Evolutionary conservation across 2,888 invertebrate species (phyloP), one percentile per base, ranked within the genome.

Genomic region (Argyra leucocephala): DNA sequence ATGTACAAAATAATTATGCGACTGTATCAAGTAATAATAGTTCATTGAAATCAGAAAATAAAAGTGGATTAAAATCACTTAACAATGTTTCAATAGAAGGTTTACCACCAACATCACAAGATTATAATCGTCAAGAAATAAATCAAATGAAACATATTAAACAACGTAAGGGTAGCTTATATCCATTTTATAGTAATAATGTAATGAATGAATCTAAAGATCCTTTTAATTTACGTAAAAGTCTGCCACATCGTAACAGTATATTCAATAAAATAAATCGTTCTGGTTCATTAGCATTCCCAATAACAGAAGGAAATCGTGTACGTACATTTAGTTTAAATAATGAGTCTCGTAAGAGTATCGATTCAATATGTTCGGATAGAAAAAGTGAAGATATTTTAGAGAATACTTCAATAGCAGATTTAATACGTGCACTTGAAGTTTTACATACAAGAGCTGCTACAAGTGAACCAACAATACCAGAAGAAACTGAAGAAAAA

Each of bases 341-440:
- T 76, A 63, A 72, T 68, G 66, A 75, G 67, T 68, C 77, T 62
- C 71, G 76, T 66, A 72, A 73, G 7, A 78, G 77, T 68, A 67
- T 75, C 21, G 58, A 64, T 22, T 63, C 65, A 22, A 26, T 58
- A 15, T 9, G 12, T 2, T 18, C 57, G 2, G 48, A 64, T n/a
- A 82, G 82, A 58, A 78, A 82, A 36, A 78, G 76, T 73, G 82
- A 75, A 68, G 74, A 78, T 72, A 84, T 91, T 15, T 80, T 92
- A 65, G 92, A 92, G 76, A 87, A 90, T 72, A 92, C 92, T 0
- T 90, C 91, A 23, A 83, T 93, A 18, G 92, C 91, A 1, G 91
- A 93, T 78, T 83, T 93, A 64, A 83, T 93, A 26, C 82, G 91
- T 65, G 91, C 90, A 0, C 78, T 93, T 62, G 88, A 90, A 62